phyloP scores from a whole-genome alignment of 2,113 vertebrate species.

The Rousettus leschenaultii region DNA sequence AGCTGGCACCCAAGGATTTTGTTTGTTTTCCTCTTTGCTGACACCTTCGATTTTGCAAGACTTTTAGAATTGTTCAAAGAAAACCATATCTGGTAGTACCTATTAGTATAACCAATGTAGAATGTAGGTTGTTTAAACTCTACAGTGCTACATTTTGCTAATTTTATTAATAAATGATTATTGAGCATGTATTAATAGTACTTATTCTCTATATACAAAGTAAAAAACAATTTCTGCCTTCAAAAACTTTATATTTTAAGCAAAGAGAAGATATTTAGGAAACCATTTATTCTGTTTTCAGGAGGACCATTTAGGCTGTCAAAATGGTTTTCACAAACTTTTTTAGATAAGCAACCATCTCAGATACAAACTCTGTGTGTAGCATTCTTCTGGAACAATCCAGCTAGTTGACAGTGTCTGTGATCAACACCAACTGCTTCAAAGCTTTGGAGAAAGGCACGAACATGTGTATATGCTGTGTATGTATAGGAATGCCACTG shows the following conservation, averaged over 20 bases:
- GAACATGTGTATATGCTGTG: conserved; percentile 16
- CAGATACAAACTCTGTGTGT: not conserved
- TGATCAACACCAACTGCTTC: conserved; percentile 66
- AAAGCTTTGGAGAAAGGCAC: not conserved
- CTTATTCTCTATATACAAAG: not conserved
- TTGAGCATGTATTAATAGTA: not conserved
- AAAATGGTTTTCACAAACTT: not conserved
- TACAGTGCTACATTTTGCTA: not conserved
- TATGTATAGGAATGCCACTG: conserved; percentile 21
- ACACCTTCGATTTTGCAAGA: not conserved
- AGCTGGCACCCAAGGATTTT: not conserved
- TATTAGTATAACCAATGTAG: not conserved
- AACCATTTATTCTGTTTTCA: not conserved
- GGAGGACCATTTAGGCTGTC: conserved; percentile 1
- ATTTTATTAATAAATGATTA: not conserved
- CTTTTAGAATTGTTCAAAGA: not conserved
- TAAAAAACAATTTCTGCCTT: not conserved
- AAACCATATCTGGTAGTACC: not conserved
- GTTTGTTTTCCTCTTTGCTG: conserved; percentile 7
- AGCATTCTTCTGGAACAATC: conserved; percentile 17
- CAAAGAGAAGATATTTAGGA: not conserved
- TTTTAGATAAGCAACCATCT: conserved; percentile 30
- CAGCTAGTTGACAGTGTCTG: conserved; percentile 40
- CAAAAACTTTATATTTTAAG: not conserved
- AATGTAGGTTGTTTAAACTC: not conserved